Percentiles rank a stretch among this genome's conserved stretches.
phyloP scores from a whole-genome alignment of 37 sponge, comb jelly and placozoan genomes.

The Ianthella basta region DNA sequence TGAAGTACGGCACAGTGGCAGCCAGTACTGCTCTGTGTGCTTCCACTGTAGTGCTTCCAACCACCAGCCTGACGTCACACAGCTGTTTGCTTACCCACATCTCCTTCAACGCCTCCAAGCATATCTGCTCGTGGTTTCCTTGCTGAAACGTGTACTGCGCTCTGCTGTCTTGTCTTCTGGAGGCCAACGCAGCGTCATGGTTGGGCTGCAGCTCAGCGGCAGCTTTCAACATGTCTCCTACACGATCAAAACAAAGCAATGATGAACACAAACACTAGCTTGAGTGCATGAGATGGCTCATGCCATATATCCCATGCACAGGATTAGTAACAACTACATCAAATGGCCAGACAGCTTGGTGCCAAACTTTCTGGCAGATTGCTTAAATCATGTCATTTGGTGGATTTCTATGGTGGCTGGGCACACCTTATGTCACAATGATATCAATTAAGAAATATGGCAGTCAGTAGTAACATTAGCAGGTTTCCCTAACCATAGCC shows the following conservation, averaged over 20 bases:
- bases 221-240: background rate
- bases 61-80: slow-evolving; percentile 83
- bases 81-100: slow-evolving; percentile 65
- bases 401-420: no score
- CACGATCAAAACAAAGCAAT: no score
- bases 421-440: no score
- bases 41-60: slow-evolving; percentile 36
- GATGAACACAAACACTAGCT: background rate
- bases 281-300: no score
- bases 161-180: background rate
- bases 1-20: slow-evolving; percentile 81
- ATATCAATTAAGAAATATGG: no score
- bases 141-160: slow-evolving; percentile 17
- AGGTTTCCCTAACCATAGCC: no score
- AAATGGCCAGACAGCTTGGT: no score
- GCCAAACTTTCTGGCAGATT: no score
- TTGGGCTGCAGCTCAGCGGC: background rate
- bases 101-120: slow-evolving; percentile 50
- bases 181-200: background rate
- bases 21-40: slow-evolving; percentile 83
- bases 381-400: no score
- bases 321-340: no score
- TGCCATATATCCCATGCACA: no score
- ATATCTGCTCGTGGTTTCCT: slow-evolving; percentile 36
- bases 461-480: no score